Percentiles rank a stretch among this genome's conserved stretches.
Evolutionary conservation across 2,113 vertebrate species (phyloP).

Genomic region (Cynoglossus semilaevis): DNA sequence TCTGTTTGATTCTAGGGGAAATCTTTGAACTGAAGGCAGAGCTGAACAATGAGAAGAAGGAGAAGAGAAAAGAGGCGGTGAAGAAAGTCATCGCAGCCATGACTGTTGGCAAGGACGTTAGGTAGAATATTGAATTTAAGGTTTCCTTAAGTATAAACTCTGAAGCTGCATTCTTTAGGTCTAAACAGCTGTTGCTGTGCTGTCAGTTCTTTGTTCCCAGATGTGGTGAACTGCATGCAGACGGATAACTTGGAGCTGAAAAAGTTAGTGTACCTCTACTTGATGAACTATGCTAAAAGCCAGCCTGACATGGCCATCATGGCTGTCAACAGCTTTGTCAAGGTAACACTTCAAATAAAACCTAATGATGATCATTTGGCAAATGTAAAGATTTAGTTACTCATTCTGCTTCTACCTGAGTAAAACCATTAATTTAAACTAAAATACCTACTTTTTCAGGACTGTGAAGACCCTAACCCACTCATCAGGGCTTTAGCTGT

Average conservation of each 20-base stretch:
- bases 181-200: conserved; percentile 12
- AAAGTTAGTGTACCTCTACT: conserved; percentile 96
- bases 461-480: conserved; percentile 98
- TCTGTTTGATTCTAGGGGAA: conserved; percentile 80
- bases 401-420: too few species aligned
- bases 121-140: conserved; percentile 71
- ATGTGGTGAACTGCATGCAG: conserved; percentile 99
- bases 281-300: conserved; percentile 99
- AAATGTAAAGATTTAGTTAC: too few species aligned
- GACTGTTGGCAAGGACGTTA: conserved; percentile 98
- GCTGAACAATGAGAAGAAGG: conserved; percentile 98
- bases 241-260: conserved; percentile 98
- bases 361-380: too few species aligned
- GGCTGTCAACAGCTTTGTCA: conserved; percentile 99
- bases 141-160: neutral
- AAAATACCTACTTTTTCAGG: conserved; percentile 66
- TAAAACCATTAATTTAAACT: too few species aligned
- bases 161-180: neutral
- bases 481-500: conserved; percentile 95
- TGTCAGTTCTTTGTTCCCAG: conserved; percentile 91
- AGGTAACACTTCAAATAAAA: conserved; percentile 78
- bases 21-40: conserved; percentile 98
- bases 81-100: conserved; percentile 98
- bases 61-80: conserved; percentile 96
- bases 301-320: conserved; percentile 99